Evolutionary conservation across 2,888 invertebrate genomes (phyloP).

Genomic region (Drosophila algonquin): DNA sequence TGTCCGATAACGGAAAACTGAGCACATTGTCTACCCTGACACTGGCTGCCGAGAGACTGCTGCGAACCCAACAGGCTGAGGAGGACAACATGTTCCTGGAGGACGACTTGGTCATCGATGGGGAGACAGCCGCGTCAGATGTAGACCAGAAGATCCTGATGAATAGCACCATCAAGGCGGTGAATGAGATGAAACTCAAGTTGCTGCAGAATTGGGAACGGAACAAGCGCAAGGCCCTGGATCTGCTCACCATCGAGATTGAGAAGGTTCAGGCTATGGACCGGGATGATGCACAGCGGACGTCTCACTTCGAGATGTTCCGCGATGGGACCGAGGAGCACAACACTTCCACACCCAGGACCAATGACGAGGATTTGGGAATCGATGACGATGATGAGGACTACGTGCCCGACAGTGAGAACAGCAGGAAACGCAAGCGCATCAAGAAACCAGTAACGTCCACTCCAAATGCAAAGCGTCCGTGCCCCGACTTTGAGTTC

Average conservation of each 20-base stretch:
- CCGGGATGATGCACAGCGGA: constrained; percentile 20
- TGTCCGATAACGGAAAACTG: constrained; percentile 39
- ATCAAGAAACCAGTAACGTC: constrained; percentile 46
- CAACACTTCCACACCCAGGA: constrained; percentile 60
- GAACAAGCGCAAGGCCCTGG: constrained; percentile 60
- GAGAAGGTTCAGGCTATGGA: constrained; percentile 63
- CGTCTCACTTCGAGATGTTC: constrained; percentile 40
- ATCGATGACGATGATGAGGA: constrained; percentile 59
- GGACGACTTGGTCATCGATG: constrained; percentile 31
- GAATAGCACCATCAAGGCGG: constrained; percentile 43
- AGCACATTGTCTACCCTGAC: constrained; percentile 57
- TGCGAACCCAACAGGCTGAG: constrained; percentile 18
- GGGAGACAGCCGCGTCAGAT: constrained; percentile 20
- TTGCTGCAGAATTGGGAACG: constrained; percentile 62
- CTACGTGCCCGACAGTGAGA: constrained; percentile 49
- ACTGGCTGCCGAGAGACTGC: constrained; percentile 60
- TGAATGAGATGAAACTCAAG: constrained; percentile 53
- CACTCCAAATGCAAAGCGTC: constrained; percentile 43
- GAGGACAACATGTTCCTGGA: background rate
- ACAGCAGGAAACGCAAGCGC: constrained; percentile 49
- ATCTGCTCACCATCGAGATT: constrained; percentile 56
- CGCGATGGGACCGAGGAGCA: constrained; percentile 51
- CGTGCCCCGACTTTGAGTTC: constrained; percentile 56
- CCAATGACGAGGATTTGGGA: constrained; percentile 45
- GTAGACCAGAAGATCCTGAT: constrained; percentile 40